Percentiles rank a stretch among this genome's conserved stretches.
Evolutionary conservation across 2,888 invertebrate species (phyloP).

Genomic region (Phalera bucephala): DNA sequence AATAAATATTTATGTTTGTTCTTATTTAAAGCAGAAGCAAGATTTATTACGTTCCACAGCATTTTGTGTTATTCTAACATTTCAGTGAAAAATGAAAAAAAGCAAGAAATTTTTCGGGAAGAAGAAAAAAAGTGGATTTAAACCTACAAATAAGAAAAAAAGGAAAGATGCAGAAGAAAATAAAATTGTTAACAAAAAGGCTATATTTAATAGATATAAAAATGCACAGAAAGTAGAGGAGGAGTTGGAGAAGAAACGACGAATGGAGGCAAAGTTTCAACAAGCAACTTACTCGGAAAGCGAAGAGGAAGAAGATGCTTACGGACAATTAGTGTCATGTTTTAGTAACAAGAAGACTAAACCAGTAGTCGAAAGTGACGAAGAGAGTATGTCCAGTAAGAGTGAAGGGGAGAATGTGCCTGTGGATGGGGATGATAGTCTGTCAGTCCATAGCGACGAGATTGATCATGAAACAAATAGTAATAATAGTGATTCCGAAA

Average conservation of each 20-base stretch:
- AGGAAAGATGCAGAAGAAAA: slow-evolving; percentile 46
- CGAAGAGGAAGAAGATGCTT: slow-evolving; percentile 75
- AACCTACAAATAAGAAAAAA: slow-evolving; percentile 49
- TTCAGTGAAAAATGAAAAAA: slow-evolving; percentile 56
- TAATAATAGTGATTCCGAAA: slow-evolving; percentile 7
- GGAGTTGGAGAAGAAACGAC: slow-evolving; percentile 65
- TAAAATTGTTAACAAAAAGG: slow-evolving; percentile 62
- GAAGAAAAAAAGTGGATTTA: slow-evolving; percentile 46
- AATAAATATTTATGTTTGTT: no score
- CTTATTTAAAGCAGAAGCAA: no score
- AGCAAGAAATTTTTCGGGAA: slow-evolving; percentile 49
- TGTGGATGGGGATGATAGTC: slow-evolving; percentile 5
- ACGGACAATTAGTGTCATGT: slow-evolving; percentile 77
- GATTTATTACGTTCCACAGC: no score
- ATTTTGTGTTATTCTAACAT: no score
- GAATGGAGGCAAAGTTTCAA: slow-evolving; percentile 58
- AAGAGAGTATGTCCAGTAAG: slow-evolving; percentile 35
- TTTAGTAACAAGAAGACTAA: slow-evolving; percentile 53
- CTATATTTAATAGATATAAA: slow-evolving; percentile 75
- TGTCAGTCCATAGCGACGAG: no score
- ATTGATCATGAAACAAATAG: no score
- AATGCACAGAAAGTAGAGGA: slow-evolving; percentile 75
- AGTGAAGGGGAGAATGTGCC: slow-evolving; percentile 20
- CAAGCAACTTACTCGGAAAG: slow-evolving; percentile 73
- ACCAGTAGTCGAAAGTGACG: slow-evolving; percentile 49